Percentiles rank a stretch among this genome's conserved stretches.
Evolutionary conservation across 1,140 invertebrate genomes (phyloP).

Genomic region (Tetramorium parvispinum): DNA sequence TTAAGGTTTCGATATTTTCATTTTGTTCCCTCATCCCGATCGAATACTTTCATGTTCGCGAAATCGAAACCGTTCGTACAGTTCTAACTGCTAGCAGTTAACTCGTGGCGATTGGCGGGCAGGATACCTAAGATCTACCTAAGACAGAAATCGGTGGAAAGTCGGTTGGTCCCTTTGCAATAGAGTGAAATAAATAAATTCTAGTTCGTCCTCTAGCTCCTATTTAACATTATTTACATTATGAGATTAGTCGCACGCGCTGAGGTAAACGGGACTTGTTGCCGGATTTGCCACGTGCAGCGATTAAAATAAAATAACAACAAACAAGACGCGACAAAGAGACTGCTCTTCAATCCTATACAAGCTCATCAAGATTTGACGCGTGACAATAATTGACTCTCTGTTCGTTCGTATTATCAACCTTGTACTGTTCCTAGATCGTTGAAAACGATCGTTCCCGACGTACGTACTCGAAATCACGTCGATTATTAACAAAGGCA

Average conservation of each 20-base stretch:
- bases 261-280: conserved; percentile 72
- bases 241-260: conserved; percentile 65
- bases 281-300: conserved; percentile 59
- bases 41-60: conserved; percentile 24
- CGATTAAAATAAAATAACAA: conserved; percentile 66
- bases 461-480: neutral
- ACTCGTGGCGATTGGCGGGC: conserved; percentile 82
- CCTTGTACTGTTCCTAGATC: conserved; percentile 4
- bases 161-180: conserved; percentile 83
- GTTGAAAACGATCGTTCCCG: neutral
- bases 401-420: conserved; percentile 43
- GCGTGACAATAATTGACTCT: conserved; percentile 64
- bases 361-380: conserved; percentile 42
- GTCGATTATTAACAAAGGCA: conserved; percentile 6
- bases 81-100: conserved; percentile 32
- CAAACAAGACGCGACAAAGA: conserved; percentile 63
- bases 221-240: conserved; percentile 84
- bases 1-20: neutral
- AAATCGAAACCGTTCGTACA: conserved; percentile 40
- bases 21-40: conserved; percentile 21
- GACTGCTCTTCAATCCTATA: neutral
- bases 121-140: conserved; percentile 84
- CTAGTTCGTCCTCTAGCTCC: conserved; percentile 73
- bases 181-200: conserved; percentile 82
- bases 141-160: conserved; percentile 86